These are phyloP conservation scores for Neoascia interrupta DNA, from an alignment of 2,888 invertebrate species.

Conservation along the genomic window DNA sequence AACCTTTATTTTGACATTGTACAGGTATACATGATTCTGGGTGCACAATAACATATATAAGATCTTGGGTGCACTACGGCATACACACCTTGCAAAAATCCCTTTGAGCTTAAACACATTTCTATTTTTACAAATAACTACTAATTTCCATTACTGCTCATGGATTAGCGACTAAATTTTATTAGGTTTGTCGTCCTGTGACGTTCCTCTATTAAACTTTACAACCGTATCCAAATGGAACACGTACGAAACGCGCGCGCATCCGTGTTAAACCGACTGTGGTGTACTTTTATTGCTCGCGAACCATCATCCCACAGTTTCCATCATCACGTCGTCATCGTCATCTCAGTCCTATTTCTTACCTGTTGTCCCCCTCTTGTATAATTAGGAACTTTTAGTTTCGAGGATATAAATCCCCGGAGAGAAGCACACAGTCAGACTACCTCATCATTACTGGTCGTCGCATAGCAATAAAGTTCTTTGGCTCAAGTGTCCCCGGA, in stretches of 20 bases:
- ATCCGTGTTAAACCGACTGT: conserved; percentile 10
- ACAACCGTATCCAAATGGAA: conserved; percentile 29
- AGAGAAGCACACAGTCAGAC: not conserved
- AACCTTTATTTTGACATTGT: too few species aligned
- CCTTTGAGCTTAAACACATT: too few species aligned
- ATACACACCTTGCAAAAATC: too few species aligned
- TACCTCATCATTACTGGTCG: too few species aligned
- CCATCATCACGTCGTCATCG: conserved; percentile 12
- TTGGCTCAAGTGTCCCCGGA: conserved; percentile 8
- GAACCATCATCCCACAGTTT: not conserved
- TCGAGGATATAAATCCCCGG: conserved; percentile 23
- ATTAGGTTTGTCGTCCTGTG: not conserved
- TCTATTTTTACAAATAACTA: too few species aligned
- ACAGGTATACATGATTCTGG: too few species aligned
- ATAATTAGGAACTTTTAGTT: conserved; percentile 41
- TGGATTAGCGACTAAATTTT: too few species aligned
- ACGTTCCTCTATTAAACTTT: conserved; percentile 5
- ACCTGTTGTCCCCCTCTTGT: not conserved
- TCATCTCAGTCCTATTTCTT: not conserved
- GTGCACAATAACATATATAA: too few species aligned
- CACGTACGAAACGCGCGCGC: conserved; percentile 31
- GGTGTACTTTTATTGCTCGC: conserved; percentile 28
- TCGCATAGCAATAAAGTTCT: conserved; percentile 3
- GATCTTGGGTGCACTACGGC: too few species aligned
- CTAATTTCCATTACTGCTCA: too few species aligned